Evolutionary conservation across 2,113 vertebrate genomes (phyloP), one percentile per base, ranked within the genome.

Genomic region (Lethenteron reissneri): DNA sequence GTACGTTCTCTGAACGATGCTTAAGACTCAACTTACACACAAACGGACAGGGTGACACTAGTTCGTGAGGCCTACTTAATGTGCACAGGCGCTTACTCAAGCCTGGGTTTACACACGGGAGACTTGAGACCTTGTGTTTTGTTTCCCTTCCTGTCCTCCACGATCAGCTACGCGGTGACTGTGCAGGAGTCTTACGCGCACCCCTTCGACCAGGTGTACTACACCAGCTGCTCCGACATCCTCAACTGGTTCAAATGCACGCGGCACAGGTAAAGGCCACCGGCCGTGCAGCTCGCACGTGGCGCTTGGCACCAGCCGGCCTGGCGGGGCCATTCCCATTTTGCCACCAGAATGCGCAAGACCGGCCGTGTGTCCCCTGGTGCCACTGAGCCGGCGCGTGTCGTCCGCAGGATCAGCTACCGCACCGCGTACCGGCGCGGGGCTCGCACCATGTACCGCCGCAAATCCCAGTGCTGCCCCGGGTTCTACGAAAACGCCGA

Each of bases 161-260:
- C 41, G 4, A 41, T 41, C 75, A 99, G 94, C 80, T 97, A 97
- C 60, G 89, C 88, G 0, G 88, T 97, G 76, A 92, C 86, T 1
- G 88, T 99, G 58, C 88, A 96, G 79, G 94, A 99, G 81, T 90
- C 94, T 0, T 97, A 94, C 71, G 87, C 90, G 0, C 90, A 95
- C 78, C 88, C 88, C 25, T 99, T 84, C 76, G 89, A 97, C 77
- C 94, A 99, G 80, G 78, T 97, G 75, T 99, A 95, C 77, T 99
- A 99, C 79, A 92, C 90, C 72, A 95, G 88, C 80, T 99, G 94
- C 79, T 83, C 87, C 1, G 90, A 99, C 79, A 94, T 99, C 76
- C 81, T 99, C 4, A 97, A 91, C 79, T 99, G 94, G 94, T 99
- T 97, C 80, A 95, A 99, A 78, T 97, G 94, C 79, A 99, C 94